phyloP scores from a whole-genome alignment of 2,888 invertebrate species.

The Gari tellinella region DNA sequence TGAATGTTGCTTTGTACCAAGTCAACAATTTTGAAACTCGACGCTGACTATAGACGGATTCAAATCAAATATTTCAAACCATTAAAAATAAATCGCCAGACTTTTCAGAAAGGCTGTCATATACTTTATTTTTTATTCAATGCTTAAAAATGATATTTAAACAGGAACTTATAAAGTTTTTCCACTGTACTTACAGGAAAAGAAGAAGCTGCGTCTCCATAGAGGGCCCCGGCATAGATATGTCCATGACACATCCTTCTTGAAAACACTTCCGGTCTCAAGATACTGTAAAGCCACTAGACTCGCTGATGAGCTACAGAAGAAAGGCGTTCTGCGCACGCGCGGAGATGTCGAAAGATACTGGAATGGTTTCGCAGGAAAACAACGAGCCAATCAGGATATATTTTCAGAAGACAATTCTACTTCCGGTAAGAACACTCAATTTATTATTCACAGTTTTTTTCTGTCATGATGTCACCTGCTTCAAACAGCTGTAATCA shows the following conservation, averaged over 20 bases:
- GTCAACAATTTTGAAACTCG: too few relatives aligned
- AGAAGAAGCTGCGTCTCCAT: constrained; percentile 48
- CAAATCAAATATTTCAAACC: too few relatives aligned
- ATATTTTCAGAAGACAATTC: constrained; percentile 40
- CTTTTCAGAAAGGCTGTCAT: too few relatives aligned
- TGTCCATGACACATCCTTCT: constrained; percentile 53
- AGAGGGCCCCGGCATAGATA: constrained; percentile 60
- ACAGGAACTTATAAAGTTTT: too few relatives aligned
- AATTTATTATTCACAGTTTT: neutral
- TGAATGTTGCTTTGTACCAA: too few relatives aligned
- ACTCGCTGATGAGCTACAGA: constrained; percentile 62
- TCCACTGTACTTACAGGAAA: too few relatives aligned
- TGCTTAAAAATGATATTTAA: too few relatives aligned
- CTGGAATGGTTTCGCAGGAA: constrained; percentile 55
- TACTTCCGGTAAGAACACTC: constrained; percentile 46
- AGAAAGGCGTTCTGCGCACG: constrained; percentile 61
- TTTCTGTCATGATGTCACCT: too few relatives aligned
- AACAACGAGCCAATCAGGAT: constrained; percentile 24
- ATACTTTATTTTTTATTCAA: too few relatives aligned
- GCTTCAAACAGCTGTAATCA: too few relatives aligned
- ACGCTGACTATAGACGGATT: too few relatives aligned
- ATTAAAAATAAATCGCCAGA: too few relatives aligned
- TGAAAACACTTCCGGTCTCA: constrained; percentile 56
- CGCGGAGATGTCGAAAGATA: constrained; percentile 62
- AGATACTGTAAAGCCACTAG: constrained; percentile 50